Conservation (phyloP, 2,113 vertebrate genomes). For the Gulo gulo region DNA sequence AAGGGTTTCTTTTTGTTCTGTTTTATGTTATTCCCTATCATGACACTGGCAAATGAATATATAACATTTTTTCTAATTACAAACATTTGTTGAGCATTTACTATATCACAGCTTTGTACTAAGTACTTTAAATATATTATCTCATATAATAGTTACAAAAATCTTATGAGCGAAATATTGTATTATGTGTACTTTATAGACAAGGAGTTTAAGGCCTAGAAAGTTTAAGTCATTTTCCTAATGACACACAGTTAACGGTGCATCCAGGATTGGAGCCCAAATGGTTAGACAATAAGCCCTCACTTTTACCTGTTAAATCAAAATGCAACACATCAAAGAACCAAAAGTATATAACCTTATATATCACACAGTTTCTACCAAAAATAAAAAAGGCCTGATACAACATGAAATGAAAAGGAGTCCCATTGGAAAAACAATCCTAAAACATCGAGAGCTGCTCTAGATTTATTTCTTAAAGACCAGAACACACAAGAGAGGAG, state of each 20-base stretch:
- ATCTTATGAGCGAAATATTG: neutral
- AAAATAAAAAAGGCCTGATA: neutral
- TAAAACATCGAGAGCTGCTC: neutral
- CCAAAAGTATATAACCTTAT: neutral
- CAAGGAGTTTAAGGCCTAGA: neutral
- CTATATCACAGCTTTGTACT: neutral
- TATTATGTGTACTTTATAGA: neutral
- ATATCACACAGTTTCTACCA: neutral
- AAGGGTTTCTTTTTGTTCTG: neutral
- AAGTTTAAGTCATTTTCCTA: neutral
- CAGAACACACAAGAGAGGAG: constrained; percentile 55
- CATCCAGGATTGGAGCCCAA: neutral
- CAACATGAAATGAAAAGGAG: neutral
- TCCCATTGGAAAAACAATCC: neutral
- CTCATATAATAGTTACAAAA: neutral
- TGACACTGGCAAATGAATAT: neutral
- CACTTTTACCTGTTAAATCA: neutral
- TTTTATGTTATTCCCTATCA: neutral
- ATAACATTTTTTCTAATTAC: neutral
- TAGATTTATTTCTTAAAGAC: constrained; percentile 4
- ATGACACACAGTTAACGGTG: neutral
- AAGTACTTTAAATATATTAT: neutral
- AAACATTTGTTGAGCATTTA: neutral
- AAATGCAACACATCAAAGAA: neutral
- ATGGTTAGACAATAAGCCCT: neutral